phyloP scores from a whole-genome alignment of 2,113 vertebrate genomes.

The Burhinus oedicnemus region DNA sequence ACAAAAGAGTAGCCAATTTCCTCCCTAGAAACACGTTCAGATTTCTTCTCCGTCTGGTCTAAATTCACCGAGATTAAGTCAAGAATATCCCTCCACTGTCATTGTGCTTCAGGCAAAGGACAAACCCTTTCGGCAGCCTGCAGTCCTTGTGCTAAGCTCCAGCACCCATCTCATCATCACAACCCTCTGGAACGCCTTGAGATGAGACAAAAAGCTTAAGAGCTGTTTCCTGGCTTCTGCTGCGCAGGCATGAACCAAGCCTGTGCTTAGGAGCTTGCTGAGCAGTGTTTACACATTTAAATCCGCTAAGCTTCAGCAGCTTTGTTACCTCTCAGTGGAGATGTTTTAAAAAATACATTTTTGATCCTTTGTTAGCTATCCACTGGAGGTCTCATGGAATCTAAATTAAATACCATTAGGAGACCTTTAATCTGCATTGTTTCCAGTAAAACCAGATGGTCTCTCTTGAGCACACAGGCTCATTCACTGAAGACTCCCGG shows the following conservation, averaged over 20 bases:
- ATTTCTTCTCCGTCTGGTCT: not conserved
- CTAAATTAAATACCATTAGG: conserved; percentile 50
- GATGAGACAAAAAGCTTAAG: not conserved
- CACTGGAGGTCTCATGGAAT: conserved; percentile 23
- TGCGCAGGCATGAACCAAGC: not conserved
- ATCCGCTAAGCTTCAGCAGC: conserved; percentile 15
- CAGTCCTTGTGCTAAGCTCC: not conserved
- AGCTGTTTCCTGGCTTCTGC: not conserved
- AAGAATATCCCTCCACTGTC: not conserved
- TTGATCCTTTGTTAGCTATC: conserved; percentile 54
- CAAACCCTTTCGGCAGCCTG: not conserved
- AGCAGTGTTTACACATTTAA: conserved; percentile 42
- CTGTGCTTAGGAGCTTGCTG: not conserved
- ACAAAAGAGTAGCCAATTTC: not conserved
- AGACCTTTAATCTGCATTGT: conserved; percentile 43
- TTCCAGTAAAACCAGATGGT: conserved; percentile 46
- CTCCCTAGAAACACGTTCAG: not conserved
- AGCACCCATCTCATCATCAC: not conserved
- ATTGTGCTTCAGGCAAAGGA: not conserved
- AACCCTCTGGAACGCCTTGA: not conserved
- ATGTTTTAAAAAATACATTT: not conserved
- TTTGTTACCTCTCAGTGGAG: conserved; percentile 16
- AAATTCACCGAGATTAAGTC: not conserved
- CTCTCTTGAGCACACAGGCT: conserved; percentile 15
- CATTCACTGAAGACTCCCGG: not conserved